Conservation (phyloP, 2,888 invertebrate genomes). For the Chrysodeixis includens region DNA sequence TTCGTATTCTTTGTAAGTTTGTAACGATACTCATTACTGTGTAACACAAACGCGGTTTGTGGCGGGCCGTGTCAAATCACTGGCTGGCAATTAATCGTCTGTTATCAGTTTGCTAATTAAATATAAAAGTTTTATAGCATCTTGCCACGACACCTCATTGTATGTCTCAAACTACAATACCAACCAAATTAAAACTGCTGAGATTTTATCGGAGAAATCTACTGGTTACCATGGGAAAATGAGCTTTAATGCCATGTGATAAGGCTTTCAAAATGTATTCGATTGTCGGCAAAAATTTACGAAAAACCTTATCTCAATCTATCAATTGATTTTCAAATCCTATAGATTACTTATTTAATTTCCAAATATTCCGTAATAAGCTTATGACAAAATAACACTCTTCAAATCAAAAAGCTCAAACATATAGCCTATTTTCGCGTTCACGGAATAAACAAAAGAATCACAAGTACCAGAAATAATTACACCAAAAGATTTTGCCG, state of each 20-base stretch:
- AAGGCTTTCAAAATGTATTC: not conserved
- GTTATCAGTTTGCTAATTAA: conserved; percentile 47
- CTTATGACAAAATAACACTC: too few relatives aligned
- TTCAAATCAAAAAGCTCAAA: too few relatives aligned
- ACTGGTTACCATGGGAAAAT: not conserved
- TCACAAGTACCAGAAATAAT: too few relatives aligned
- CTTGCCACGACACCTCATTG: conserved; percentile 47
- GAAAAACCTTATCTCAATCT: too few relatives aligned
- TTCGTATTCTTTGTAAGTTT: too few relatives aligned
- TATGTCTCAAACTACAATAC: conserved; percentile 19
- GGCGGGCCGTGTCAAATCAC: conserved; percentile 37
- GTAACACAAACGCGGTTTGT: conserved; percentile 6
- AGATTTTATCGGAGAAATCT: not conserved
- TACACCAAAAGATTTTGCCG: too few relatives aligned
- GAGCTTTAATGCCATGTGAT: not conserved
- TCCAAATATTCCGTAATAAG: too few relatives aligned
- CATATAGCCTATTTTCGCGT: too few relatives aligned
- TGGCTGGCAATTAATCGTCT: conserved; percentile 30
- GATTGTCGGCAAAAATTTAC: too few relatives aligned
- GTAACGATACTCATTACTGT: not conserved
- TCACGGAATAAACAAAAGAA: too few relatives aligned
- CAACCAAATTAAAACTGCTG: conserved; percentile 1
- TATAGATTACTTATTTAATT: too few relatives aligned
- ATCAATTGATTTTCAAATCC: too few relatives aligned
- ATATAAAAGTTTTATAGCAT: conserved; percentile 40